Evolutionary conservation across 2,888 invertebrate genomes (phyloP).

Genomic region (Lasioglossum morio): DNA sequence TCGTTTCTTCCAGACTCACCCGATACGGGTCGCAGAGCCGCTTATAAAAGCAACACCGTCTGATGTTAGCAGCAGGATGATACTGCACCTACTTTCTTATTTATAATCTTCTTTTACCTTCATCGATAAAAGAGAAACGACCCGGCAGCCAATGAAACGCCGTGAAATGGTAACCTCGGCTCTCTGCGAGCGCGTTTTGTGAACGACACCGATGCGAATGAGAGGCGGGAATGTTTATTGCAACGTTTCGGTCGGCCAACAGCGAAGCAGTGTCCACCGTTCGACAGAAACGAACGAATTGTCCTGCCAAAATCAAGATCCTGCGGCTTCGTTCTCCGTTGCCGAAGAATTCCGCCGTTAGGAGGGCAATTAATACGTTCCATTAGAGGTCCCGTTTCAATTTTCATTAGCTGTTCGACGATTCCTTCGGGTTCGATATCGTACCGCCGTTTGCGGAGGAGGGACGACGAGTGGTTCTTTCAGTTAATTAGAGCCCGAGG

Average conservation of each 20-base stretch:
- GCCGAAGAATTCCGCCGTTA: slow-evolving; percentile 1
- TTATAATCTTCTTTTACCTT: neutral
- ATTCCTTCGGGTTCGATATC: slow-evolving; percentile 39
- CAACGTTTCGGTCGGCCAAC: neutral
- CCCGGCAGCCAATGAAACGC: neutral
- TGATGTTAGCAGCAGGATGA: neutral
- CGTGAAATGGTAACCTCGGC: neutral
- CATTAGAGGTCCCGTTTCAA: slow-evolving; percentile 44
- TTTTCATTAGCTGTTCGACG: slow-evolving; percentile 53
- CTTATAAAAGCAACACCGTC: neutral
- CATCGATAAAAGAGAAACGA: slow-evolving; percentile 1
- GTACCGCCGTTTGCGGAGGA: neutral
- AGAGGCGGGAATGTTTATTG: neutral
- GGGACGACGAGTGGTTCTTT: slow-evolving; percentile 30
- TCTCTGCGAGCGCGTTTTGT: neutral
- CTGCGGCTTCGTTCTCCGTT: neutral
- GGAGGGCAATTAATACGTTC: slow-evolving; percentile 52
- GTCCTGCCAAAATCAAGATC: slow-evolving; percentile 17
- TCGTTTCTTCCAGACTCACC: neutral
- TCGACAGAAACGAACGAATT: neutral
- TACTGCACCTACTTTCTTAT: neutral
- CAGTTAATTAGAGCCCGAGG: slow-evolving; percentile 51
- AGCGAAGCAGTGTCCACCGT: neutral
- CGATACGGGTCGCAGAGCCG: neutral
- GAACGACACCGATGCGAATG: neutral